Percentiles rank a stretch among this genome's conserved stretches.
Evolutionary conservation across 2,113 vertebrate species (phyloP).

Genomic region (Numida meleagris): DNA sequence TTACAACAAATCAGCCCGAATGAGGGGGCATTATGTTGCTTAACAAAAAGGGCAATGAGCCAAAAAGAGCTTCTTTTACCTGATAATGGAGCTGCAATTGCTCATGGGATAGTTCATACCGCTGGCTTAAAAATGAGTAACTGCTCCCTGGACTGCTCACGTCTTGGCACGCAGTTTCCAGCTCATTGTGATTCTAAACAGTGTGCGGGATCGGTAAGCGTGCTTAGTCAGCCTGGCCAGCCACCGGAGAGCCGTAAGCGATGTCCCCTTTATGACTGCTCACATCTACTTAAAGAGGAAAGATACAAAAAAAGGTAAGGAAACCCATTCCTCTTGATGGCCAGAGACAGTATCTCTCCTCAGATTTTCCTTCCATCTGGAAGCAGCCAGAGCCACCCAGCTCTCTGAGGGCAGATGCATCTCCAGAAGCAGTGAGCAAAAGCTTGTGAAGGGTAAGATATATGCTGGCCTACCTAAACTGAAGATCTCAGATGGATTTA

Average conservation of each 20-base stretch:
- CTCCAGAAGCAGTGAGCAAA: background rate
- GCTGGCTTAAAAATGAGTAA: constrained; percentile 48
- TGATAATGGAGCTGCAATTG: background rate
- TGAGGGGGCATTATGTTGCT: background rate
- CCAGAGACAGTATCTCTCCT: background rate
- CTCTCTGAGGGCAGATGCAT: background rate
- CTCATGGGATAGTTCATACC: constrained; percentile 23
- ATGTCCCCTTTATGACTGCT: constrained; percentile 33
- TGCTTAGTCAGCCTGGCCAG: constrained; percentile 66
- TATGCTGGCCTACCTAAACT: background rate
- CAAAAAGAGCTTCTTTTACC: constrained; percentile 19
- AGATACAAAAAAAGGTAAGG: background rate
- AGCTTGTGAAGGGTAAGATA: background rate
- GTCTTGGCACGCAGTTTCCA: constrained; percentile 24
- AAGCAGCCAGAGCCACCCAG: background rate
- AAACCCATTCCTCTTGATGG: constrained; percentile 19
- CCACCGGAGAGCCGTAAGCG: constrained; percentile 49
- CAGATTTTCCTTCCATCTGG: background rate
- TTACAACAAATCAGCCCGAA: background rate
- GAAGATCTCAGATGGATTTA: background rate
- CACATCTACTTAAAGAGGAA: constrained; percentile 24
- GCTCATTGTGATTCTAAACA: constrained; percentile 59
- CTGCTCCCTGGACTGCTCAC: constrained; percentile 1
- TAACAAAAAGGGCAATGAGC: background rate
- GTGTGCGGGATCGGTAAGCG: background rate